Evolutionary conservation across 2,888 invertebrate species (phyloP).

Genomic region (Sinohyriopsis cumingii): DNA sequence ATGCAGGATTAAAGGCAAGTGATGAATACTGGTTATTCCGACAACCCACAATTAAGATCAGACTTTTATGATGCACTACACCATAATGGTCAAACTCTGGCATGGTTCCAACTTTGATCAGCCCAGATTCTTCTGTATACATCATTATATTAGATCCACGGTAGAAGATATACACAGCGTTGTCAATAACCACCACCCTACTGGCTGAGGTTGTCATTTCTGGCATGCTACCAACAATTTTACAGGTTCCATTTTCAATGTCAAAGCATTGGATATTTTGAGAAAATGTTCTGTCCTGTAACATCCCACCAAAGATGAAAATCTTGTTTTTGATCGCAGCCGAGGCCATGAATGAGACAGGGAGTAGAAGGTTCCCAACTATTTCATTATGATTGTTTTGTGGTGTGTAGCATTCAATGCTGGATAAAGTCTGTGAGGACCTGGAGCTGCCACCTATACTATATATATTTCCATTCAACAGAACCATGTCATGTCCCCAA

Average conservation of each 20-base stretch:
- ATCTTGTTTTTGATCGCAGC: slow-evolving; percentile 40
- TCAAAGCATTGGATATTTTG: slow-evolving; percentile 43
- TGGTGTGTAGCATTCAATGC: slow-evolving; percentile 43
- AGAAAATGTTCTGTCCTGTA: slow-evolving; percentile 33
- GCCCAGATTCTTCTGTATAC: slow-evolving; percentile 25
- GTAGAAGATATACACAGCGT: slow-evolving; percentile 40
- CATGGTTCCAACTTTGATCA: slow-evolving; percentile 31
- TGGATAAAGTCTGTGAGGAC: slow-evolving; percentile 36
- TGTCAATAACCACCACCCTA: slow-evolving; percentile 39
- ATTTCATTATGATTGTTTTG: slow-evolving; percentile 28
- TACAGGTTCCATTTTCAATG: slow-evolving; percentile 19
- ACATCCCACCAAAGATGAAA: slow-evolving; percentile 47
- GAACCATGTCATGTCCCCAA: slow-evolving; percentile 46
- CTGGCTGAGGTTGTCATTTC: slow-evolving; percentile 31
- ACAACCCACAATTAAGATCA: slow-evolving; percentile 41
- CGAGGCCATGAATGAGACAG: slow-evolving; percentile 45
- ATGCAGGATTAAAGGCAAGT: slow-evolving; percentile 35
- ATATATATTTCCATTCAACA: slow-evolving; percentile 29
- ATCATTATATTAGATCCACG: slow-evolving; percentile 43
- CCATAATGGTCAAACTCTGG: slow-evolving; percentile 50
- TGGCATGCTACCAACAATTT: slow-evolving; percentile 35
- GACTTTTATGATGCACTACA: slow-evolving; percentile 32
- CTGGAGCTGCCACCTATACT: slow-evolving; percentile 41
- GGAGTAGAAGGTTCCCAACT: slow-evolving; percentile 34
- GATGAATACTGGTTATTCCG: slow-evolving; percentile 41